Evolutionary conservation across 2,797 vertebrate species (phyloP).

Genomic region (Myiotriccus ornatus): DNA sequence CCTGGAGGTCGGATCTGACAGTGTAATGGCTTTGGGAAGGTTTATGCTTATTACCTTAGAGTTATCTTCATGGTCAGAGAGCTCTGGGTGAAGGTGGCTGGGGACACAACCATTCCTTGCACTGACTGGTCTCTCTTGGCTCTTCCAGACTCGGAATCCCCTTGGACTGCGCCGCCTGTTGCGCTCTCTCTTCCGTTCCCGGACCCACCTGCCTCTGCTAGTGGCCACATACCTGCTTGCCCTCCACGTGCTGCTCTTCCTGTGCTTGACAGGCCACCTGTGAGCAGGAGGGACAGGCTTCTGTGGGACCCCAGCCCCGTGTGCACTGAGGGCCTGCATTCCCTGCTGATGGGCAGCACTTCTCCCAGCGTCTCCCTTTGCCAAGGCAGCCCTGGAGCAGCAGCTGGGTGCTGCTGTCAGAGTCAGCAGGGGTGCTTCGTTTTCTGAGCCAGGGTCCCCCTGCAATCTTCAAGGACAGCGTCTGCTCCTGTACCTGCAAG

Average conservation of each 20-base stretch:
- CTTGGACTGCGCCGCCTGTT: conserved; percentile 81
- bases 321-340: background rate
- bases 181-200: conserved; percentile 80
- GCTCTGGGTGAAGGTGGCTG: background rate
- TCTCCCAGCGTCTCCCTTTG: background rate
- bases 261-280: conserved; percentile 89
- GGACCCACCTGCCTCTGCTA: conserved; percentile 85
- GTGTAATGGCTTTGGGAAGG: background rate
- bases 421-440: background rate
- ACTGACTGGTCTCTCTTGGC: background rate
- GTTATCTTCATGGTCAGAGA: background rate
- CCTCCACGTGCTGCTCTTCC: conserved; percentile 86
- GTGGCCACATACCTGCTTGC: conserved; percentile 83
- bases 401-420: background rate
- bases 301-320: background rate
- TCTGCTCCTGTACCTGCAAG: background rate
- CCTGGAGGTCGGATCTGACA: background rate
- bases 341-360: background rate
- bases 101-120: background rate
- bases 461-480: background rate
- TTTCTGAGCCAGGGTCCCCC: background rate
- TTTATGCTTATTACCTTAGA: background rate
- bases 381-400: background rate
- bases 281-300: conserved; percentile 62
- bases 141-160: conserved; percentile 77